phyloP scores from a whole-genome alignment of 1,140 invertebrate genomes.

The Anagrus nilaparvatae region DNA sequence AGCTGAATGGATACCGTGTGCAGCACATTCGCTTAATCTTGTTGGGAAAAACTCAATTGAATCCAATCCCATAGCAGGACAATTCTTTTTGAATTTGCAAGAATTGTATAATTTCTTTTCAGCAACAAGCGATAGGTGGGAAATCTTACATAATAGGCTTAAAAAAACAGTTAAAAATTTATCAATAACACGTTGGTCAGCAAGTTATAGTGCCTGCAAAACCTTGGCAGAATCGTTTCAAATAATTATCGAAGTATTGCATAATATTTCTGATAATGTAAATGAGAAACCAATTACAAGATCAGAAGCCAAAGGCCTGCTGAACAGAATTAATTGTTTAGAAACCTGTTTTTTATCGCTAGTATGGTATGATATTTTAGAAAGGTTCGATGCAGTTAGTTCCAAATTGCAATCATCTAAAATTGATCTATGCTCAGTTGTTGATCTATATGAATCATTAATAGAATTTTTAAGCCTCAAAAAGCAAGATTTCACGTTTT shows the following conservation, averaged over 20 bases:
- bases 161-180: conserved; percentile 9
- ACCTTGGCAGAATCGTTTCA: conserved; percentile 6
- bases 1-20: conserved; percentile 21
- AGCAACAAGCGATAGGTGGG: neutral
- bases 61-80: neutral
- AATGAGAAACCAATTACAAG: conserved; percentile 7
- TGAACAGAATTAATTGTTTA: neutral
- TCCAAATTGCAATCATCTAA: conserved; percentile 1
- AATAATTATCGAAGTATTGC: conserved; percentile 9
- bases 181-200: conserved; percentile 14
- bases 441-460: conserved; percentile 1
- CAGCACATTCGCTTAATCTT: conserved; percentile 23
- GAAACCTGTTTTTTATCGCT: neutral
- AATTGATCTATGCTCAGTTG: neutral
- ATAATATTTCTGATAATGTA: conserved; percentile 1
- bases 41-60: conserved; percentile 15
- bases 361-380: conserved; percentile 2
- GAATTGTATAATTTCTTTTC: conserved; percentile 2
- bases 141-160: neutral
- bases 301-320: conserved; percentile 9
- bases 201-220: conserved; percentile 8
- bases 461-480: neutral
- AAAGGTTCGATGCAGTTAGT: neutral
- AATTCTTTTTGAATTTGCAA: conserved; percentile 2
- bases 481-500: neutral